Percentiles rank a stretch among this genome's conserved stretches.
Conservation (phyloP, 2,888 invertebrate species). For the Abscondita cerata region DNA sequence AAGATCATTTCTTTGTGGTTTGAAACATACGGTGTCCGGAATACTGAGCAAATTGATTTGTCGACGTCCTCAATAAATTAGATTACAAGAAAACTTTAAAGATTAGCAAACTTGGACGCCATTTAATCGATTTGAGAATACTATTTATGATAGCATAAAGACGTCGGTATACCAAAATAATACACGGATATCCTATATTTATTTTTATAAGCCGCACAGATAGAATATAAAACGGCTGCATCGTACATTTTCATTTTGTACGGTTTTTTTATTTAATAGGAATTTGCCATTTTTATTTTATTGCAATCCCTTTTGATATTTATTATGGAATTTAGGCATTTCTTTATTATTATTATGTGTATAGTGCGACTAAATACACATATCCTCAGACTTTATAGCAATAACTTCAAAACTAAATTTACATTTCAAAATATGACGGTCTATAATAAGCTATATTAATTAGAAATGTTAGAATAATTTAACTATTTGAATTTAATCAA, state of each 20-base stretch:
- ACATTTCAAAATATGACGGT: no score
- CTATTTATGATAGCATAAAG: conserved; percentile 14
- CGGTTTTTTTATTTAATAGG: no score
- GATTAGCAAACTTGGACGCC: not conserved
- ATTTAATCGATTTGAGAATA: conserved; percentile 13
- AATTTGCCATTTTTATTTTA: no score
- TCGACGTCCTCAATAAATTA: conserved; percentile 11
- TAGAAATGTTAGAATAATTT: no score
- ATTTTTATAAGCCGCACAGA: not conserved
- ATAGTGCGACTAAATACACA: no score
- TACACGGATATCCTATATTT: not conserved
- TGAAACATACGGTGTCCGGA: conserved; percentile 29
- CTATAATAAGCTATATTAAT: no score
- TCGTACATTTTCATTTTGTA: not conserved
- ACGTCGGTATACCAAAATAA: conserved; percentile 3
- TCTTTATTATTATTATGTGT: no score
- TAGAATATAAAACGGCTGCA: not conserved
- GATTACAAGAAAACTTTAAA: conserved; percentile 13
- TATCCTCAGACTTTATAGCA: no score
- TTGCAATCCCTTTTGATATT: no score
- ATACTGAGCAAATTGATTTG: conserved; percentile 32
- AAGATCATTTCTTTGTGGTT: conserved; percentile 44
- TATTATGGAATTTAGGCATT: no score
- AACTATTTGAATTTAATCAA: no score
- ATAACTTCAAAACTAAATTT: no score